Evolutionary conservation across 1,140 invertebrate genomes (phyloP), one percentile per base, ranked within the genome.

Genomic region (Ceratina australensis): DNA sequence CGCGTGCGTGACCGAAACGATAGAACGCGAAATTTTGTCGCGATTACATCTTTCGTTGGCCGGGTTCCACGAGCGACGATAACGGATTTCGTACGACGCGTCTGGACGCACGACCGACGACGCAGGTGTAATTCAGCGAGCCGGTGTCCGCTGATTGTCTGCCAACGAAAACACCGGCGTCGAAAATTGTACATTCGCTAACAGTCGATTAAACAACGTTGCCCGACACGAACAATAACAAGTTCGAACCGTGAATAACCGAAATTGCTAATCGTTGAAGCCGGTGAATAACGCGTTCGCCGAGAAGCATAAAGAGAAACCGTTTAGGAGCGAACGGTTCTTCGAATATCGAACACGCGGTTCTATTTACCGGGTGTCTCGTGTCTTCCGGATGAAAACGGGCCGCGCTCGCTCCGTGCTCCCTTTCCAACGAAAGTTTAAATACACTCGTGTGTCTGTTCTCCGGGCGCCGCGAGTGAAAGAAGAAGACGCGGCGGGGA

Each of bases 361-460:
- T 59, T 50, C 72, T 69, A 69, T 80, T 83, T 72, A 73, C 57
- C 81, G 59, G 59, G 56, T 83, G 81, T 83, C 72, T 49, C 73
- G 71, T 74, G 67, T 84, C 69, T 57, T 47, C 20, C 50, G 47
- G 68, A 72, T 83, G 24, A 65, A 73, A 83, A 80, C 64, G 63
- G 54, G 57, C 5, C 33, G 68, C 76, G 65, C 74, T 69, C 80
- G 69, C 69, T 50, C 64, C 80, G 74, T 82, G 80, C 78, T 82
- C 72, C 65, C 67, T 54, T 79, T 75, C 75, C 63, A 64, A 56
- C 71, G 71, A 78, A 71, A 83, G 76, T 83, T 83, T 82, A 82
- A 83, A 79, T 83, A 82, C 63, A 52, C 68, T n/a, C n/a, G n/a
- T n/a, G n/a, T n/a, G n/a, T 42, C 22, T 67, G 52, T 28, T 49